phyloP scores from a whole-genome alignment of 2,888 invertebrate genomes.

The Trichogramma evanescens region DNA sequence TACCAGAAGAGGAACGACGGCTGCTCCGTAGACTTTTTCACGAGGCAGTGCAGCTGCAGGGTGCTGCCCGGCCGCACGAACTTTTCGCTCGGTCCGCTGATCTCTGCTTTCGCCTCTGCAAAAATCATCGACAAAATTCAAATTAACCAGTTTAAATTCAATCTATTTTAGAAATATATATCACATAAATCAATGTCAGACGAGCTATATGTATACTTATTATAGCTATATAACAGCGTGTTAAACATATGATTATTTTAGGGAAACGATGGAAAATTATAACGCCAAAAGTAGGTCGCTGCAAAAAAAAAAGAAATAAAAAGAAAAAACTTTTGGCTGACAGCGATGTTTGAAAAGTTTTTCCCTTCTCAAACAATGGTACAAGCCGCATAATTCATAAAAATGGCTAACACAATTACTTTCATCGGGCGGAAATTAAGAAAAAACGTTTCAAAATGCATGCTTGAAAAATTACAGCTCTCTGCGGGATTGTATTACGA shows the following conservation, averaged over 20 bases:
- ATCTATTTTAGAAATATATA: neutral
- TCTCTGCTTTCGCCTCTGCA: conserved; percentile 80
- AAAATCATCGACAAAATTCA: conserved; percentile 22
- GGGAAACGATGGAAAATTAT: neutral
- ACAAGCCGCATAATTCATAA: too few relatives aligned
- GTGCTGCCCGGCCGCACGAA: conserved; percentile 82
- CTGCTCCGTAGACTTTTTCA: conserved; percentile 76
- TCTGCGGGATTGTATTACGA: neutral
- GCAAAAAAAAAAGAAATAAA: too few relatives aligned
- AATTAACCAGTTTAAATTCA: neutral
- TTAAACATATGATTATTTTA: neutral
- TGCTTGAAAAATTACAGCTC: neutral
- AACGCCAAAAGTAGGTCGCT: neutral
- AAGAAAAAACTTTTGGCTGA: too few relatives aligned
- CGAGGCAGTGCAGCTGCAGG: conserved; percentile 67
- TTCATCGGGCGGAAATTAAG: too few relatives aligned
- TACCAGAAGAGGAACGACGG: conserved; percentile 75
- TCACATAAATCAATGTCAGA: neutral
- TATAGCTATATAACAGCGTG: neutral
- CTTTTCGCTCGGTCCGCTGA: conserved; percentile 77
- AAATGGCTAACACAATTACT: too few relatives aligned
- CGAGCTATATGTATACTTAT: neutral
- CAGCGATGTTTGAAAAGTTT: too few relatives aligned
- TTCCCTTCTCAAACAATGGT: too few relatives aligned
- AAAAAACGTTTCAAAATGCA: neutral